Percentiles rank a stretch among this genome's conserved stretches.
phyloP scores from a whole-genome alignment of 2,113 vertebrate species.

The Spea multiplicata region DNA sequence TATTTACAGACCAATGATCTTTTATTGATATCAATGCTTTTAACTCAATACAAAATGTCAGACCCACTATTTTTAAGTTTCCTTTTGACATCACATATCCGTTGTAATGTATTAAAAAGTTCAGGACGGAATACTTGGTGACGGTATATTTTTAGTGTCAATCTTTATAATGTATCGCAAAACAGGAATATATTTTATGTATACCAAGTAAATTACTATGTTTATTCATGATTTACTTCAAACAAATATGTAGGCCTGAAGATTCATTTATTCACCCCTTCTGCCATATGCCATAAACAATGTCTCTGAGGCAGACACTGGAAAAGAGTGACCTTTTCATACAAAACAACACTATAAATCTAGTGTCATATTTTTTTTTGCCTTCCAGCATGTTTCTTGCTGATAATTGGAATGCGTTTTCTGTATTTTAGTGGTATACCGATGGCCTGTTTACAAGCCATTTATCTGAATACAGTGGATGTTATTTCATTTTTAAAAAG shows the following conservation, averaged over 20 bases:
- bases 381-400: too few species aligned
- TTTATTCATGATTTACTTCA: slow-evolving; percentile 1
- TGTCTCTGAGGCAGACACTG: background rate
- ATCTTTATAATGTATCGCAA: background rate
- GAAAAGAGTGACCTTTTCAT: slow-evolving; percentile 20
- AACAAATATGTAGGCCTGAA: background rate
- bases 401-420: too few species aligned
- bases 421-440: too few species aligned
- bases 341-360: slow-evolving; percentile 27
- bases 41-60: background rate
- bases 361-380: slow-evolving; percentile 16
- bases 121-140: background rate
- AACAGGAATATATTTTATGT: background rate
- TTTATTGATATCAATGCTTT: background rate
- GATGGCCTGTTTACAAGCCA: too few species aligned
- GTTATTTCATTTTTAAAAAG: too few species aligned
- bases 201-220: background rate
- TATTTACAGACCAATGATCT: too few species aligned
- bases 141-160: background rate
- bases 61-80: too few species aligned
- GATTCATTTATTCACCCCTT: slow-evolving; percentile 15
- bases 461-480: too few species aligned
- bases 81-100: too few species aligned
- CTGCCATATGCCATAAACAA: slow-evolving; percentile 17
- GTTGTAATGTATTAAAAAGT: background rate